Conservation (phyloP, 2,888 invertebrate species). For the Norana najaformis region DNA sequence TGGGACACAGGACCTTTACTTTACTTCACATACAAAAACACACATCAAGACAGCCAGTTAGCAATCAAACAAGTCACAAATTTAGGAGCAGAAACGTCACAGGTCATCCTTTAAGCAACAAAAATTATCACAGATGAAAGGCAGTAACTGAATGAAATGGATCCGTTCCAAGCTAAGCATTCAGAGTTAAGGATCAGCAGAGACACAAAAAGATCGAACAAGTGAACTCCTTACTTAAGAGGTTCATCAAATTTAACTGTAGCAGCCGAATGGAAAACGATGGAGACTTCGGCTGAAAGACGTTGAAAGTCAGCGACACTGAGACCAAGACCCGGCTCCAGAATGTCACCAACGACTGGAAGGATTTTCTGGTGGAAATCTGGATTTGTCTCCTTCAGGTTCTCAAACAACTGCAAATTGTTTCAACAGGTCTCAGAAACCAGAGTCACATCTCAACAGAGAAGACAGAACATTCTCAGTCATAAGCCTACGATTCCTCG, state of each 20-base stretch:
- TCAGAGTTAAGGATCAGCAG: background rate
- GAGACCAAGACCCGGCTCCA: slow-evolving; percentile 62
- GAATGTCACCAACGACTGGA: slow-evolving; percentile 70
- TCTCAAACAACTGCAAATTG: slow-evolving; percentile 57
- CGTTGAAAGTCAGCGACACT: slow-evolving; percentile 66
- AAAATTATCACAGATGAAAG: background rate
- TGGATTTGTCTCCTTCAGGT: slow-evolving; percentile 53
- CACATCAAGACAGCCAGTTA: background rate
- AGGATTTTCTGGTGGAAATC: slow-evolving; percentile 67
- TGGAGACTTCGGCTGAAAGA: slow-evolving; percentile 73
- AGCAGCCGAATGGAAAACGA: slow-evolving; percentile 91
- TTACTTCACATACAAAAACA: no score
- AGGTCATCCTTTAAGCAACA: background rate
- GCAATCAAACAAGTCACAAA: background rate
- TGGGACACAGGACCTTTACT: no score
- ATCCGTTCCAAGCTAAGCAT: background rate
- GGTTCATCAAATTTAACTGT: slow-evolving; percentile 86
- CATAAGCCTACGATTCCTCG: no score
- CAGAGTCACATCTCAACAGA: background rate
- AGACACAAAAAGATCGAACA: background rate
- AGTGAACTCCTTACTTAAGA: slow-evolving; percentile 65
- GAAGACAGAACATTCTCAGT: background rate
- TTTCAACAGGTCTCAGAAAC: background rate
- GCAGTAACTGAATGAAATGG: background rate
- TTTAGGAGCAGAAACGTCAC: background rate